These are phyloP conservation scores for Bostrychus sinensis DNA, from an alignment of 2,113 vertebrate species.

Conservation along the genomic window DNA sequence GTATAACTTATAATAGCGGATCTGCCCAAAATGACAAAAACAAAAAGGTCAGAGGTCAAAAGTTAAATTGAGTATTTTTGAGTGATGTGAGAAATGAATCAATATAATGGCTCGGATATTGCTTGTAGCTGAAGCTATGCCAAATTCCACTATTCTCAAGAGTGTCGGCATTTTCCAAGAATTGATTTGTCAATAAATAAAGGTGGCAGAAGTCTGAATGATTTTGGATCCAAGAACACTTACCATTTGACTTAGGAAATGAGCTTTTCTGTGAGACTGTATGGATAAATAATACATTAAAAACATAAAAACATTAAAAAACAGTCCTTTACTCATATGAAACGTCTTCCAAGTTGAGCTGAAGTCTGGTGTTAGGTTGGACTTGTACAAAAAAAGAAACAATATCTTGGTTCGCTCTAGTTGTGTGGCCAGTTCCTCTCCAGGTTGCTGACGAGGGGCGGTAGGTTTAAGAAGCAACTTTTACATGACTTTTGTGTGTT, in stretches of 20 bases:
- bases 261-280: neutral
- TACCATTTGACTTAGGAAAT: neutral
- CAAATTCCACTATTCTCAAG: slow-evolving; percentile 1
- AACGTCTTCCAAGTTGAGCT: no score
- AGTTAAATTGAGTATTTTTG: neutral
- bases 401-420: no score
- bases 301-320: no score
- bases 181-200: slow-evolving; percentile 10
- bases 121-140: slow-evolving; percentile 6
- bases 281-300: no score
- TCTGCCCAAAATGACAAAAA: neutral
- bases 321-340: no score
- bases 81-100: neutral
- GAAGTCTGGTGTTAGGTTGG: no score
- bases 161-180: slow-evolving; percentile 2
- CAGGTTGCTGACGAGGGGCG: no score
- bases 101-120: neutral
- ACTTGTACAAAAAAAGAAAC: no score
- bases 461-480: no score
- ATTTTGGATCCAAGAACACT: neutral
- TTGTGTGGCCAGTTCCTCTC: no score
- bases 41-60: neutral
- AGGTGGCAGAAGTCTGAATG: neutral
- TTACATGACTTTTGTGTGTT: no score
- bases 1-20: no score